Conservation (phyloP, 2,888 invertebrate species). For the Synanthedon vespiformis region DNA sequence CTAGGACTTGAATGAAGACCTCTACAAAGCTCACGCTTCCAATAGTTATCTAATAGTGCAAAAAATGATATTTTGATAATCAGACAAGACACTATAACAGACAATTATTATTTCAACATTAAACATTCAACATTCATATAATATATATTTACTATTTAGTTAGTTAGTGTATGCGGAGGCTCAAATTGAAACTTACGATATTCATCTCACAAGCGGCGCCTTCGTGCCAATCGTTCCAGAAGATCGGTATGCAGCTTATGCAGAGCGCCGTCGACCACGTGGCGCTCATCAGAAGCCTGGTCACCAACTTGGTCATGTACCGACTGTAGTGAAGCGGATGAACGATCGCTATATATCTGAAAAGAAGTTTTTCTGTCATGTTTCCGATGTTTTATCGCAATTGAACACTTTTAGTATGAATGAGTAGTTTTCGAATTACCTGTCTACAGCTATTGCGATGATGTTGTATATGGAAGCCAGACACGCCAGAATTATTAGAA, state of each 20-base stretch:
- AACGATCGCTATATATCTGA: slow-evolving; percentile 80
- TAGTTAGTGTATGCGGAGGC: too few species aligned
- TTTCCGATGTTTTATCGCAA: neutral
- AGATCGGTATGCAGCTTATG: slow-evolving; percentile 77
- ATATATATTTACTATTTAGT: too few species aligned
- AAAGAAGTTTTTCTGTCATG: slow-evolving; percentile 10
- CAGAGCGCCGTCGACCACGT: slow-evolving; percentile 77
- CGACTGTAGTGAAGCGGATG: slow-evolving; percentile 83
- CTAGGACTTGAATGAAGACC: too few species aligned
- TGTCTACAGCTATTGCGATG: slow-evolving; percentile 82
- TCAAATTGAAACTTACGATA: slow-evolving; percentile 43
- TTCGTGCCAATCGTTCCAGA: slow-evolving; percentile 82
- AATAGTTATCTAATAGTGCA: too few species aligned
- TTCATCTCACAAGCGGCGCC: slow-evolving; percentile 76
- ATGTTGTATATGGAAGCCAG: slow-evolving; percentile 84
- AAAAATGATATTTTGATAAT: too few species aligned
- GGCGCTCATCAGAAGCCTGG: slow-evolving; percentile 71
- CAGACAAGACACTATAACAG: too few species aligned
- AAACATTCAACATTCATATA: too few species aligned
- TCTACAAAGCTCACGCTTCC: too few species aligned
- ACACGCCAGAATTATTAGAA: slow-evolving; percentile 80
- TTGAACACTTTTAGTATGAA: slow-evolving; percentile 1
- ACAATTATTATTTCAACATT: too few species aligned
- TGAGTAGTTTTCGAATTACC: slow-evolving; percentile 32
- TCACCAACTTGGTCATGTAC: slow-evolving; percentile 78